Evolutionary conservation across 1,140 invertebrate genomes (phyloP).

Genomic region (Drosophila novamexicana): DNA sequence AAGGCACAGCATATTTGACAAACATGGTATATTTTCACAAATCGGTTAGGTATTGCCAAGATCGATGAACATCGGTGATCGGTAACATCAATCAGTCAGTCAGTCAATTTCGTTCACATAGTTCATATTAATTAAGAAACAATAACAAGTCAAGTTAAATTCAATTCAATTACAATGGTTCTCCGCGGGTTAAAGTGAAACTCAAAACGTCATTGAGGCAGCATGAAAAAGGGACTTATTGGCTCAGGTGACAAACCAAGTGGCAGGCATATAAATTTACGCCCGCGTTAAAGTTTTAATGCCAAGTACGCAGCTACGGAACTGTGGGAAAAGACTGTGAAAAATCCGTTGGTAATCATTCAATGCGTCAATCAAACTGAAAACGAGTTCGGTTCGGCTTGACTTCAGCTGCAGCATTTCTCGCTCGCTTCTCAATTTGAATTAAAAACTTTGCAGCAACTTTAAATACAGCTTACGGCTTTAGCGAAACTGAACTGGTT

Average conservation of each 20-base stretch:
- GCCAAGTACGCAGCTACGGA: constrained; percentile 9
- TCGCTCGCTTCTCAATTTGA: constrained; percentile 63
- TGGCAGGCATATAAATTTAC: constrained; percentile 43
- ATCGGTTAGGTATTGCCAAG: too few species aligned
- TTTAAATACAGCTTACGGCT: constrained; percentile 62
- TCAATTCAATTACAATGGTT: not conserved
- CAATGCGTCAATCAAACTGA: constrained; percentile 69
- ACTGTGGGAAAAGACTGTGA: not conserved
- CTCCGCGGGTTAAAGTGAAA: not conserved
- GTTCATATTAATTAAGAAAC: too few species aligned
- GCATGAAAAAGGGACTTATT: constrained; percentile 30
- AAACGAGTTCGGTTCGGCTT: constrained; percentile 34
- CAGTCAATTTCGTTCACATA: not conserved
- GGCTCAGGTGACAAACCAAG: constrained; percentile 36
- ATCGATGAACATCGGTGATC: too few species aligned
- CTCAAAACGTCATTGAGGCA: not conserved
- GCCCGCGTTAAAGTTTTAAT: constrained; percentile 10
- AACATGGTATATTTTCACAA: too few species aligned
- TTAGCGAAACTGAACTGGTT: not conserved
- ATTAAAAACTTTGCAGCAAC: constrained; percentile 70
- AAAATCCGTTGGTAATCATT: constrained; percentile 59
- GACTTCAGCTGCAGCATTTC: constrained; percentile 45
- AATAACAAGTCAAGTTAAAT: not conserved
- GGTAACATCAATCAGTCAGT: not conserved
- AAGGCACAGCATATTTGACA: too few species aligned